Base-by-base conservation (phyloP, 2,797 vertebrate genomes). In the Sebastes nivosus region DNA sequence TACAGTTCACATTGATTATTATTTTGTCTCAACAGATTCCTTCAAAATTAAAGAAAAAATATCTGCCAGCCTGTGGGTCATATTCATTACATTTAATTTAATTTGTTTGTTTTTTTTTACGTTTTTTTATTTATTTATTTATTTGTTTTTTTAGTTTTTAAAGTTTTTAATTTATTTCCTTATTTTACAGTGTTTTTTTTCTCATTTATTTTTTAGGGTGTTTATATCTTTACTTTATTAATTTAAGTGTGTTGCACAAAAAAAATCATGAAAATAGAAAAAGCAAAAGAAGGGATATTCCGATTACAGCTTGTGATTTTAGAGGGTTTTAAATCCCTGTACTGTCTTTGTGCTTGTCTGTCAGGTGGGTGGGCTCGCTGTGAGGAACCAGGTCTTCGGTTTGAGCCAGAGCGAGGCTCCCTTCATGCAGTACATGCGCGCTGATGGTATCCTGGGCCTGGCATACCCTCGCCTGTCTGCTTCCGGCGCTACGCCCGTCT, bases 391-490 rank as follows among this genome's bases (percentile, higher is more conserved):
- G 84, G 69, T 88, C 57, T 72, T 89, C 4, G 88, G 91, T 2
- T 4, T 92, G 77, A 91, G 89, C 20, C 0, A 75, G 64, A 24
- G 10, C 11, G 91, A 92, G 50, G 82, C 88, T 82, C 10, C 85
- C n/a, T 91, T 88, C 81, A 89, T 90, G 92, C 81, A 88, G 72
- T 1, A 90, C 74, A 89, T 91, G 83, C 1, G 4, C 4, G 87
- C 82, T 27, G 91, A 93, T 32, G 93, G 93, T 13, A 90, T 94
- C 67, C 77, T 93, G 69, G 86, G 91, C 34, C 76, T 93, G 81
- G 91, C 90, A 30, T 91, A 86, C 66, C 89, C 88, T 16, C 46
- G 66, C 14, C 81, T 93, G 36, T 25, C 88, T 27, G 81, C 88
- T 25, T 88, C 69, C 3, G 83, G 83, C 0, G 89, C 63, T 6